Percentiles rank a stretch among this genome's conserved stretches.
These are phyloP conservation scores for Leptinotarsa defecta DNA, from an alignment of 1,140 invertebrate genomes.

Conservation along the genomic window DNA sequence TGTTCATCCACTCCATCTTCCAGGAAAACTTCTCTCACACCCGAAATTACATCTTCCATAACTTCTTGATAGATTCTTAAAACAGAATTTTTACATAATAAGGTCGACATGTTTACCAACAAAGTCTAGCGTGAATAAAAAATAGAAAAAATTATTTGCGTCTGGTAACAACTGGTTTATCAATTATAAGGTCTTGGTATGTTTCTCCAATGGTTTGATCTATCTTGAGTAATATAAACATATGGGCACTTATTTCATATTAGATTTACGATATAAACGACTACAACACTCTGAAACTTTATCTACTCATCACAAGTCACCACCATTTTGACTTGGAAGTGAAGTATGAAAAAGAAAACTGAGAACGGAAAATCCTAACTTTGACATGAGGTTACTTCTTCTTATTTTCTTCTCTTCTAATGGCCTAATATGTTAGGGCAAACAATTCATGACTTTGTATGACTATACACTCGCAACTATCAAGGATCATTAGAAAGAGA, in stretches of 20 bases:
- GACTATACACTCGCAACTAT: no score
- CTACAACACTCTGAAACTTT: background rate
- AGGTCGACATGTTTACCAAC: slow-evolving; percentile 39
- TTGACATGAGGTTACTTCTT: no score
- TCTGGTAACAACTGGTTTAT: no score
- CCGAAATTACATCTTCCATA: slow-evolving; percentile 97
- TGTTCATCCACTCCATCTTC: slow-evolving; percentile 98
- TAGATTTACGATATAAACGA: background rate
- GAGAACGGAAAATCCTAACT: no score
- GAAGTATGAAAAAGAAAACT: no score
- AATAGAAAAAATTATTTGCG: no score
- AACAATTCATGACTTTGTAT: no score
- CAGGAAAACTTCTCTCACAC: slow-evolving; percentile 92
- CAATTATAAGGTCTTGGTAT: no score
- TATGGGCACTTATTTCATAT: background rate
- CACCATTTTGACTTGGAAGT: background rate
- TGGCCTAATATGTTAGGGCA: no score
- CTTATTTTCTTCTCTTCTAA: no score
- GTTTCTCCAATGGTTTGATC: background rate
- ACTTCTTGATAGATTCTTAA: slow-evolving; percentile 80
- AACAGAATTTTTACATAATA: slow-evolving; percentile 47
- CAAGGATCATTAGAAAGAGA: no score
- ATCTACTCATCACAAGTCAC: background rate
- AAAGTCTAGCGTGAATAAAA: background rate
- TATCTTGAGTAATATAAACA: background rate